Conservation (phyloP, 1,140 invertebrate species). For the Sipha flava region DNA sequence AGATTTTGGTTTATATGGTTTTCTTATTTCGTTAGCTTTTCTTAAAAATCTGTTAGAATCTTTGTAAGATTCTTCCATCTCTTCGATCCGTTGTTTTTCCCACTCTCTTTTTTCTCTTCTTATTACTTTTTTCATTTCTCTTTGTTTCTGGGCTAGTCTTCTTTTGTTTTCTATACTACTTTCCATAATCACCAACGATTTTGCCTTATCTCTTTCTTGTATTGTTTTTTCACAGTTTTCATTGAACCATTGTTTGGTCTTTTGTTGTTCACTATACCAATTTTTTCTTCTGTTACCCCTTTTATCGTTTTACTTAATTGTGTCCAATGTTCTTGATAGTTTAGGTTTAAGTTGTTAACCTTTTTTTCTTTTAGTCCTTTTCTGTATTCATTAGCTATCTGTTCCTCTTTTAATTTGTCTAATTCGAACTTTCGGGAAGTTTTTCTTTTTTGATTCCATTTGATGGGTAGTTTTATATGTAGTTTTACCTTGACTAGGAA, state of each 20-base stretch:
- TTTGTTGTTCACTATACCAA: neutral
- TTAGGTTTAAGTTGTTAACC: neutral
- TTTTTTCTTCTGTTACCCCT: neutral
- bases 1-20: neutral
- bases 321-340: neutral
- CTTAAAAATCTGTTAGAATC: neutral
- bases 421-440: constrained; percentile 2
- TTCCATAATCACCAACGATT: neutral
- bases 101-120: neutral
- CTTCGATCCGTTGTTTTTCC: neutral
- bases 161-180: neutral
- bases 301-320: neutral
- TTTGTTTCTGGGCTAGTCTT: neutral
- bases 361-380: neutral
- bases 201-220: neutral
- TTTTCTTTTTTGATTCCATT: constrained; percentile 18
- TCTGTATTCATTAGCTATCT: neutral
- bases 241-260: neutral
- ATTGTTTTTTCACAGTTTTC: neutral
- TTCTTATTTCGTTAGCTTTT: neutral
- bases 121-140: neutral
- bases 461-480: neutral
- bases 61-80: neutral
- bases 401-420: neutral
- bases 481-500: constrained; percentile 33